Base-by-base conservation (phyloP, 2,888 invertebrate species). In the Pammene fasciana region DNA sequence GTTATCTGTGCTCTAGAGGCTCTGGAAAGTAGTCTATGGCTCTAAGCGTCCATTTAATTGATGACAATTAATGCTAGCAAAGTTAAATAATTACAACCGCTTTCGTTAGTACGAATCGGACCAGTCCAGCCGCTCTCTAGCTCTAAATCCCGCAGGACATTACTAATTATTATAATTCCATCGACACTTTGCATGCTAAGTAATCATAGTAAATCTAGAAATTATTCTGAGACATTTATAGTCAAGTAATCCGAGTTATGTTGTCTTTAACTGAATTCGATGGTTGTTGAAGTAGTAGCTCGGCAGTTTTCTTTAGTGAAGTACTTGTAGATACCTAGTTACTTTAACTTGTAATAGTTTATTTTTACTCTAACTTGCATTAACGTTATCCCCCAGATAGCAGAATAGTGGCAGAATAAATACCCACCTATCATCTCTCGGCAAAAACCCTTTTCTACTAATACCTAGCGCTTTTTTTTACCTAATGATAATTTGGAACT, bases 51-150 rank as follows among this genome's bases (percentile, higher is more conserved):
- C 26, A 48, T 18, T 52, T 62, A 52, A 68, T 56, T 68, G 62
- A 62, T 68, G 62, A 62, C 68, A 62, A 67, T 65, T 43, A 65
- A 60, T 66, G 26, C 36, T 67, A 50, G 67, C 36, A 50, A 60
- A 26, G 46, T 46, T 46, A 41, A 67, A 67, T 67, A 52, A 67
- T 67, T 7, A 48, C 45, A 14, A 26, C 41, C 41, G 64, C 64
- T 65, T 59, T 48, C 52, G 34, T 50, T 67, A 41, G 14, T 41
- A 38, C 55, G 14, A 59, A 67, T 57, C 36, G 41, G 38, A 60
- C 67, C 13, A 59, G 67, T 67, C 43, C 8, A 41, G 48, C 57
- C 48, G 38, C 65, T 66, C 65, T 66, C 65, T 65, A 16, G 54
- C 46, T 10, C 48, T 60, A 14, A 67, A 67, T 67, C 52, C 43